Conservation (phyloP, 2,797 vertebrate genomes). For the Eulemur albifrons region DNA sequence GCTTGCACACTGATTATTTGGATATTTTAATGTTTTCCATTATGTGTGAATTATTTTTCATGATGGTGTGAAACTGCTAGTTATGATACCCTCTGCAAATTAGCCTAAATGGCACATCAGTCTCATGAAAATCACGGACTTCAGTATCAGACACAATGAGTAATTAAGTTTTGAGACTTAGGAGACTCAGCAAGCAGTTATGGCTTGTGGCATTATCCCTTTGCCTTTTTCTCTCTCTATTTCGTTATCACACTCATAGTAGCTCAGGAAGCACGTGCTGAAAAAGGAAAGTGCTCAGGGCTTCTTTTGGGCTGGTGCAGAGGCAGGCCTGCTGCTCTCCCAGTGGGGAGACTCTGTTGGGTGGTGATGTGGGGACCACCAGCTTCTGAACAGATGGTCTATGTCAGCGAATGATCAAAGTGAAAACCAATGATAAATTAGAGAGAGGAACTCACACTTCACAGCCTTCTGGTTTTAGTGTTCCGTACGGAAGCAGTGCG, state of each 20-base stretch:
- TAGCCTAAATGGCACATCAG: not conserved
- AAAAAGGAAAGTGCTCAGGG: not conserved
- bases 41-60: not conserved
- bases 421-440: not conserved
- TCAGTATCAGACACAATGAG: not conserved
- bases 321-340: accelerated
- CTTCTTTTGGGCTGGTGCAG: not conserved
- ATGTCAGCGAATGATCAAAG: not conserved
- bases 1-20: not conserved
- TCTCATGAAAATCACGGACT: not conserved
- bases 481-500: not conserved
- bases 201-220: not conserved
- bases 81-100: not conserved
- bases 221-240: not conserved
- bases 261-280: not conserved
- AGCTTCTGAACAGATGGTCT: constrained; percentile 14
- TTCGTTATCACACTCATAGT: not conserved
- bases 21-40: not conserved
- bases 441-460: not conserved
- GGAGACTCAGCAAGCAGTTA: not conserved
- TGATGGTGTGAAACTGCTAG: not conserved
- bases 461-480: not conserved
- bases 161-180: not conserved
- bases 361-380: accelerated
- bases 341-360: accelerated